Percentiles rank a stretch among this genome's conserved stretches.
Evolutionary conservation across 64 coral and sea anemone genomes (phyloP).

Genomic region (Exaiptasia diaphana): DNA sequence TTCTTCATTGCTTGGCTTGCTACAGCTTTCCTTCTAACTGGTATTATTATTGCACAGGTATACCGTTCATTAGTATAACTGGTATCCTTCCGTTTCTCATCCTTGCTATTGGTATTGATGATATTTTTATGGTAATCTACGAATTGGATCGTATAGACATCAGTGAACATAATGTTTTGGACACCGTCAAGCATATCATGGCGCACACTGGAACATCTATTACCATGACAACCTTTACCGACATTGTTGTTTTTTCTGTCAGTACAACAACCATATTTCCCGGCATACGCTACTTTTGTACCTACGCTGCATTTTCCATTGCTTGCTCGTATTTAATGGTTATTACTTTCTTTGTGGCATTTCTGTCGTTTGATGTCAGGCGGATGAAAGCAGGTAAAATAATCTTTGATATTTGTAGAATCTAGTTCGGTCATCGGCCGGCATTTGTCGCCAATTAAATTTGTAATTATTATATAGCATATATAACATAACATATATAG

Average conservation of each 20-base stretch:
- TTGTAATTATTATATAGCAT: too few relatives aligned
- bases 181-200: conserved; percentile 67
- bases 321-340: conserved; percentile 30
- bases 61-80: conserved; percentile 62
- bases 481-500: too few relatives aligned
- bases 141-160: conserved; percentile 62
- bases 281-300: conserved; percentile 47
- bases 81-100: conserved; percentile 78
- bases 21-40: too few relatives aligned
- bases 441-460: too few relatives aligned
- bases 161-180: background rate
- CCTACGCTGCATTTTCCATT: conserved; percentile 13
- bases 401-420: too few relatives aligned
- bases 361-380: background rate
- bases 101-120: conserved; percentile 76
- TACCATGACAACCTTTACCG: conserved; percentile 87
- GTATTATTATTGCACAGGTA: too few relatives aligned
- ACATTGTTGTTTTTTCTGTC: conserved; percentile 77
- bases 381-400: conserved; percentile 44
- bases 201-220: conserved; percentile 57
- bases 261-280: conserved; percentile 46
- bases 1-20: too few relatives aligned
- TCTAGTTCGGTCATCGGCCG: too few relatives aligned
- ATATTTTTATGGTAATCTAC: conserved; percentile 75
- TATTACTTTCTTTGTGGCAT: conserved; percentile 47